phyloP scores from a whole-genome alignment of 2,113 vertebrate species.

The Nycticorax nycticorax region DNA sequence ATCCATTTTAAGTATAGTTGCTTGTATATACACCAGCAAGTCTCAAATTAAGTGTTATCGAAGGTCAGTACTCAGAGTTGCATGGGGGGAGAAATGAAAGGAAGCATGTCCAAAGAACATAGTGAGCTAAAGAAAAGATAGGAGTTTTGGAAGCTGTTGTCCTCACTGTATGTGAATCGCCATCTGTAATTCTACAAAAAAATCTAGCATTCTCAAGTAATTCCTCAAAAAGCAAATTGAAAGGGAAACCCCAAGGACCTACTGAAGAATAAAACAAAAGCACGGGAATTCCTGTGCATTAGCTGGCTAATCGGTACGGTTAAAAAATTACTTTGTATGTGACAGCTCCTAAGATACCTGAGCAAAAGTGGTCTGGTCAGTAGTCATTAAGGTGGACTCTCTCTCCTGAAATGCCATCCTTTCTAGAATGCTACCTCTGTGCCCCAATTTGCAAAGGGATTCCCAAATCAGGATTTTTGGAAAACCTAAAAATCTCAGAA shows the following conservation, averaged over 20 bases:
- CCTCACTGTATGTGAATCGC: neutral
- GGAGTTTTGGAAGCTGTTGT: neutral
- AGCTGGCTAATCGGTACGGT: neutral
- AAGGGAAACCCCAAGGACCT: neutral
- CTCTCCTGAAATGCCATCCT: neutral
- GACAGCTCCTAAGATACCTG: neutral
- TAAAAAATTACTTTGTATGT: neutral
- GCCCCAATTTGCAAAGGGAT: neutral
- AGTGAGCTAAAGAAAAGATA: neutral
- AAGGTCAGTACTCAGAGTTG: neutral
- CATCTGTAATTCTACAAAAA: neutral
- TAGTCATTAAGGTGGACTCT: neutral
- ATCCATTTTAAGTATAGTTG: neutral
- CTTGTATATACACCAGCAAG: neutral
- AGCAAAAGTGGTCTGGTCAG: fast-evolving
- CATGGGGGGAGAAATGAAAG: neutral
- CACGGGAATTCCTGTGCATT: neutral
- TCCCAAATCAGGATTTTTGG: neutral
- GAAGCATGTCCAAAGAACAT: neutral
- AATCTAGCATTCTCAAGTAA: neutral
- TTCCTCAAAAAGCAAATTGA: neutral
- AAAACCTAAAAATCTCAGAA: neutral
- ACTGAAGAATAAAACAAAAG: neutral
- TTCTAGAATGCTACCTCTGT: neutral
- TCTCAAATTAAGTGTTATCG: neutral